Percentiles rank a stretch among this genome's conserved stretches.
Evolutionary conservation across 2,888 invertebrate species (phyloP).

Genomic region (Conomelus anceps): DNA sequence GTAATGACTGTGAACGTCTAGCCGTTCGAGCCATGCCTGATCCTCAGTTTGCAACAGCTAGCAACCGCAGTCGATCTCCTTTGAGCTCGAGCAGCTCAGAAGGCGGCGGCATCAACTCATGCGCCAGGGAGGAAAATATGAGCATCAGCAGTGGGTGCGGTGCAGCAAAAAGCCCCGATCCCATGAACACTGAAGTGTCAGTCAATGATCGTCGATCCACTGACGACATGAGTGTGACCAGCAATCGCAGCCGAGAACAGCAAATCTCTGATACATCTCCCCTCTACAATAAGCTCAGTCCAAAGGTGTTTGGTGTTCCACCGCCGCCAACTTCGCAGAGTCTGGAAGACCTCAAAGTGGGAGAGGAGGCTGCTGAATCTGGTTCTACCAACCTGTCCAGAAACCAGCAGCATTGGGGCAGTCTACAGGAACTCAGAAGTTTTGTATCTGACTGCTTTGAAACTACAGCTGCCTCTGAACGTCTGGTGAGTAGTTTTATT

Average conservation of each 20-base stretch:
- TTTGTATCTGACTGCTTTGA: slow-evolving; percentile 34
- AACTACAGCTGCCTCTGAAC: slow-evolving; percentile 29
- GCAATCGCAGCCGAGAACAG: slow-evolving; percentile 53
- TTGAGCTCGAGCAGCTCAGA: not conserved
- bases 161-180: slow-evolving; percentile 41
- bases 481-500: slow-evolving; percentile 38
- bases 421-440: slow-evolving; percentile 56
- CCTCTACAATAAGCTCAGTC: slow-evolving; percentile 52
- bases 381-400: slow-evolving; percentile 21
- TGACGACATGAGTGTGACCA: slow-evolving; percentile 52
- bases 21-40: slow-evolving; percentile 63
- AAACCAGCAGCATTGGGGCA: slow-evolving; percentile 48
- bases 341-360: slow-evolving; percentile 42
- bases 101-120: slow-evolving; percentile 49
- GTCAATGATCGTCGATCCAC: slow-evolving; percentile 41
- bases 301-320: slow-evolving; percentile 56
- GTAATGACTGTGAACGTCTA: slow-evolving; percentile 41
- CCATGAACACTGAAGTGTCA: slow-evolving; percentile 47
- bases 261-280: too few relatives aligned
- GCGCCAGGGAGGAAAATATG: slow-evolving; percentile 35
- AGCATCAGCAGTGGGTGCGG: slow-evolving; percentile 33
- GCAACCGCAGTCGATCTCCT: not conserved
- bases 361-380: slow-evolving; percentile 32
- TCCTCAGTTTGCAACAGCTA: slow-evolving; percentile 37
- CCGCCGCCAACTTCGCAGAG: slow-evolving; percentile 39